Evolutionary conservation across 1,140 invertebrate genomes (phyloP).

Genomic region (Theocolax elegans): DNA sequence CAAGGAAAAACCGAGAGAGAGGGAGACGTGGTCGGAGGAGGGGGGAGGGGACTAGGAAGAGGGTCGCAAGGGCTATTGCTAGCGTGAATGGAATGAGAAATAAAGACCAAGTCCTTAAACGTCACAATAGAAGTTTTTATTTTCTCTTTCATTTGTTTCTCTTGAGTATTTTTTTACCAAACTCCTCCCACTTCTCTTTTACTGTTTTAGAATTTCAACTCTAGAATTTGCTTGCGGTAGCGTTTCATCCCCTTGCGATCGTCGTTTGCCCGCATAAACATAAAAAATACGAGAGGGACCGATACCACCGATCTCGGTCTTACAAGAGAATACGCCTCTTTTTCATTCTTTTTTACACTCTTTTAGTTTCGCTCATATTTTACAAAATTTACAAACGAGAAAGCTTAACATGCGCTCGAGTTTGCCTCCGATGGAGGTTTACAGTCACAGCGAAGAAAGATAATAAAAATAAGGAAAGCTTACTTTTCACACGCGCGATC

Average conservation of each 20-base stretch:
- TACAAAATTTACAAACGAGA: conserved; percentile 40
- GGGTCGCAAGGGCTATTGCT: conserved; percentile 25
- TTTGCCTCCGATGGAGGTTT: neutral
- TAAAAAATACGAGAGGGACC: neutral
- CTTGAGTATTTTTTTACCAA: neutral
- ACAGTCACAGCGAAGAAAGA: neutral
- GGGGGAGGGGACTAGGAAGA: conserved; percentile 10
- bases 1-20: conserved; percentile 9
- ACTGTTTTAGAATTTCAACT: conserved; percentile 21
- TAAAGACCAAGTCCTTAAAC: conserved; percentile 43
- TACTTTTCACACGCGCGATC: conserved; percentile 20
- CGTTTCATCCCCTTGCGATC: conserved; percentile 7
- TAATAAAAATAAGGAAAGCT: conserved; percentile 1
- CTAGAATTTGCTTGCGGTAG: neutral
- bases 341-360: conserved; percentile 17
- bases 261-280: conserved; percentile 4
- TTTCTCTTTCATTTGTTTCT: conserved; percentile 40
- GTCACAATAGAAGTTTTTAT: conserved; percentile 47
- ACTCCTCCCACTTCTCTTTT: neutral
- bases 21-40: neutral
- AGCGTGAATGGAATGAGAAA: conserved; percentile 41
- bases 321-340: conserved; percentile 1
- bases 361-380: conserved; percentile 27
- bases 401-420: conserved; percentile 11
- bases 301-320: neutral